Percentiles rank a stretch among this genome's conserved stretches.
phyloP scores from a whole-genome alignment of 2,888 invertebrate species.

The Acanthosepion pharaonis region DNA sequence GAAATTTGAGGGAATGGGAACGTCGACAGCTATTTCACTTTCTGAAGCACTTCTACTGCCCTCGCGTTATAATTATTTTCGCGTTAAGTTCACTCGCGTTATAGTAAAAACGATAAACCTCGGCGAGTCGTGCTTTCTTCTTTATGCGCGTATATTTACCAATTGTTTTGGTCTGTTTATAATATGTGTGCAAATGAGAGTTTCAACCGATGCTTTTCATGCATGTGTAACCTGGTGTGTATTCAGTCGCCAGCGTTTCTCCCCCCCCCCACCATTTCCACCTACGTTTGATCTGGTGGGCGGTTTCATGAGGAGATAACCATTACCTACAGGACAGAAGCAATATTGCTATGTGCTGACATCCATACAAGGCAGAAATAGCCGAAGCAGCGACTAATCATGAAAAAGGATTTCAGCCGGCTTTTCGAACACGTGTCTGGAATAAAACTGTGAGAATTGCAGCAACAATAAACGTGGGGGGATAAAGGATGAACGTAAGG shows the following conservation, averaged over 20 bases:
- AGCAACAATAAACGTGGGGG: not conserved
- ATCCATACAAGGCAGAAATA: not conserved
- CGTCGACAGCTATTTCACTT: too few relatives aligned
- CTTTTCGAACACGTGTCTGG: not conserved
- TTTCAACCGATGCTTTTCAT: not conserved
- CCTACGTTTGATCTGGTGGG: not conserved
- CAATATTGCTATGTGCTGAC: not conserved
- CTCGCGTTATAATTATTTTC: too few relatives aligned
- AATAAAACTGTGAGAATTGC: constrained; percentile 8
- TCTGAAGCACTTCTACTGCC: too few relatives aligned
- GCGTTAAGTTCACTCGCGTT: too few relatives aligned
- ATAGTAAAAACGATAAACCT: too few relatives aligned
- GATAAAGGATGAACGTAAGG: not conserved
- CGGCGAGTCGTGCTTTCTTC: too few relatives aligned
- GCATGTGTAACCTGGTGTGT: not conserved
- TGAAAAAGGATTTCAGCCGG: not conserved
- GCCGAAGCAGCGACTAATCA: constrained; percentile 5
- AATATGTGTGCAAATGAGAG: not conserved
- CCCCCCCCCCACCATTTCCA: too few relatives aligned
- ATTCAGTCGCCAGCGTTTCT: not conserved
- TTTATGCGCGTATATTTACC: too few relatives aligned
- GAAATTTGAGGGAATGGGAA: not conserved
- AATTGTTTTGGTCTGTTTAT: too few relatives aligned
- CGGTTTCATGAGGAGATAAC: not conserved
- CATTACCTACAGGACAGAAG: not conserved